Percentiles rank a stretch among this genome's conserved stretches.
These are phyloP conservation scores for Drosophila carrolli DNA, from an alignment of 1,140 invertebrate species.

Conservation along the genomic window DNA sequence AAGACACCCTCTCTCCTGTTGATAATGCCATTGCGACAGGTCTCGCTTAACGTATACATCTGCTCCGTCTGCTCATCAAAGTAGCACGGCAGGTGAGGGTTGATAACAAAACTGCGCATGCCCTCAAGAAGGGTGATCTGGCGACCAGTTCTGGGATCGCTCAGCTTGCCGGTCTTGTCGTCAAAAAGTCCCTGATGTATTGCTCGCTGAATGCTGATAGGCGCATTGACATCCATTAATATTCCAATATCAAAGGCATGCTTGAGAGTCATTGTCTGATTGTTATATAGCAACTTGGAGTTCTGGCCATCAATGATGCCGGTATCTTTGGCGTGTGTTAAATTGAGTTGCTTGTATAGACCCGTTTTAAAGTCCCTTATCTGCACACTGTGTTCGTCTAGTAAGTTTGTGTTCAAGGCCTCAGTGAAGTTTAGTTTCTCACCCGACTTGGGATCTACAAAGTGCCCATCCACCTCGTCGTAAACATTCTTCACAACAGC, in stretches of 20 bases:
- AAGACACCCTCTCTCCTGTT: conserved; percentile 92
- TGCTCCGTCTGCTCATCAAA: conserved; percentile 90
- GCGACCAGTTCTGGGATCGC: conserved; percentile 90
- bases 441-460: conserved; percentile 92
- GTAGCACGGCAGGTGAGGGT: conserved; percentile 92
- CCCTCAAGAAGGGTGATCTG: conserved; percentile 93
- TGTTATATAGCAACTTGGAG: conserved; percentile 88
- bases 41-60: conserved; percentile 90
- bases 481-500: conserved; percentile 93
- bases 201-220: conserved; percentile 93
- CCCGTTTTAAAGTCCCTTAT: conserved; percentile 92
- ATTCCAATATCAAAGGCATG: conserved; percentile 93
- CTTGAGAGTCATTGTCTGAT: conserved; percentile 89
- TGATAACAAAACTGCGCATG: conserved; percentile 91
- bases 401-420: conserved; percentile 90
- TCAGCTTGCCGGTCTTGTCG: conserved; percentile 91
- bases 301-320: conserved; percentile 91
- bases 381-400: conserved; percentile 93
- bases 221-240: conserved; percentile 91
- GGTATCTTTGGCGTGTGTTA: conserved; percentile 90
- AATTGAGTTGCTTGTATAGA: conserved; percentile 90
- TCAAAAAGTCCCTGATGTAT: conserved; percentile 95
- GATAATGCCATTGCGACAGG: conserved; percentile 92
- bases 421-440: conserved; percentile 90
- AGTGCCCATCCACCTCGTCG: conserved; percentile 90